Evolutionary conservation across 2,113 vertebrate genomes (phyloP).

Genomic region (Crotalus helleri): DNA sequence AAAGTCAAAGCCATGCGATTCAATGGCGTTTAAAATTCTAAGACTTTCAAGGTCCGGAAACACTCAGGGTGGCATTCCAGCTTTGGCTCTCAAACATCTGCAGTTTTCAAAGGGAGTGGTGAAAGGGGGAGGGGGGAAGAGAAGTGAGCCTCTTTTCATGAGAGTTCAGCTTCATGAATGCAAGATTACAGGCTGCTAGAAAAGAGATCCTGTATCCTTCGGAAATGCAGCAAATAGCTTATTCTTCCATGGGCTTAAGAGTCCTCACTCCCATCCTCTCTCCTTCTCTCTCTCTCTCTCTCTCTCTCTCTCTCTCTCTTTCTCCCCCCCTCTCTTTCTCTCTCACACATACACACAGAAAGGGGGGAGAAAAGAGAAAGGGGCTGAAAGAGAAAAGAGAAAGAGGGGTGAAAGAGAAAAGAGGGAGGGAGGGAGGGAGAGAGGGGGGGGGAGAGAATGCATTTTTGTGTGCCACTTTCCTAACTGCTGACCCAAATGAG

Average conservation of each 20-base stretch:
- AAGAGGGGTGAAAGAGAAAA: too few species aligned
- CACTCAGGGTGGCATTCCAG: slow-evolving; percentile 48
- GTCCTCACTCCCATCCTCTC: too few species aligned
- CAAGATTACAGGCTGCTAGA: slow-evolving; percentile 48
- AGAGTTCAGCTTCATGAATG: slow-evolving; percentile 46
- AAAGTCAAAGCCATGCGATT: slow-evolving; percentile 47
- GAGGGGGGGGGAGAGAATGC: too few species aligned
- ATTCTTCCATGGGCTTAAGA: slow-evolving; percentile 41
- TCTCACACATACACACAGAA: neutral
- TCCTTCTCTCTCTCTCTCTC: too few species aligned
- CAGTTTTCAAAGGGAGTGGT: neutral
- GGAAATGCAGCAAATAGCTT: slow-evolving; percentile 55
- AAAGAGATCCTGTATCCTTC: slow-evolving; percentile 46
- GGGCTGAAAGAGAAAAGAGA: too few species aligned
- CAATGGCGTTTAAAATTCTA: slow-evolving; percentile 46
- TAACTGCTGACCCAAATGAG: slow-evolving; percentile 70
- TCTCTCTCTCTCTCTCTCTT: too few species aligned
- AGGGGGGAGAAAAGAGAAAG: too few species aligned
- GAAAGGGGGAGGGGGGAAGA: slow-evolving; percentile 9
- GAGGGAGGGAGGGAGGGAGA: too few species aligned
- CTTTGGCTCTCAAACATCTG: slow-evolving; percentile 30
- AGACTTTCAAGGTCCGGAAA: slow-evolving; percentile 60
- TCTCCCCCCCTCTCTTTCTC: rapidly evolving
- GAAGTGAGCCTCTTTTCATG: slow-evolving; percentile 58
- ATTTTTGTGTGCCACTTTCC: slow-evolving; percentile 63